A percentile compares a stretch with the other conserved stretches of the same genome.
These are phyloP conservation scores for Micoletzkya japonica DNA, from an alignment of 2,888 invertebrate species.

Conservation along the genomic window DNA sequence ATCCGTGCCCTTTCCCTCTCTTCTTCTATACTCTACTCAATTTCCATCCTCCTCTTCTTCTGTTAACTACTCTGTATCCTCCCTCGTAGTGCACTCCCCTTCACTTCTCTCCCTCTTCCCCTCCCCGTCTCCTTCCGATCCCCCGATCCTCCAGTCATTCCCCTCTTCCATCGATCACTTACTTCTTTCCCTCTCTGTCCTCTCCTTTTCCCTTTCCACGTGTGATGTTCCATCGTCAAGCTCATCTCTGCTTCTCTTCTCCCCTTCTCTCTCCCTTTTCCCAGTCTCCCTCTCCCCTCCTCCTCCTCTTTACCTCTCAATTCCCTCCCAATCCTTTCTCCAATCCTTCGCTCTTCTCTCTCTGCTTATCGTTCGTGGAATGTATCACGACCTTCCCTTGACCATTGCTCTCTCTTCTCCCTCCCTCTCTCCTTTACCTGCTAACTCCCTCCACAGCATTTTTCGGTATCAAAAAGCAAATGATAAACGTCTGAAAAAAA, in stretches of 20 bases:
- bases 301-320: not conserved
- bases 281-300: not conserved
- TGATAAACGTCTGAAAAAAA: too few species aligned
- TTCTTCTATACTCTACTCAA: too few species aligned
- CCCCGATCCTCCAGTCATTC: not conserved
- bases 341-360: not conserved
- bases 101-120: too few species aligned
- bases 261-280: not conserved
- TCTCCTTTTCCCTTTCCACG: not conserved
- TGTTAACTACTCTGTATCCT: too few species aligned
- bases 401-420: slow-evolving; percentile 7
- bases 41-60: too few species aligned
- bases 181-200: not conserved
- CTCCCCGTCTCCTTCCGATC: too few species aligned
- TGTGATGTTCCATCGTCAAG: not conserved
- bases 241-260: not conserved
- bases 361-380: not conserved
- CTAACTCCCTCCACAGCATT: too few species aligned
- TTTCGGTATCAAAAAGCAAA: too few species aligned
- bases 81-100: too few species aligned
- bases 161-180: not conserved
- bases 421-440: not conserved
- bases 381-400: not conserved
- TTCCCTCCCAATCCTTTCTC: not conserved
- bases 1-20: too few species aligned